These are phyloP conservation scores for Drosophila mojavensis DNA, from an alignment of 1,140 invertebrate genomes.

Conservation along the genomic window DNA sequence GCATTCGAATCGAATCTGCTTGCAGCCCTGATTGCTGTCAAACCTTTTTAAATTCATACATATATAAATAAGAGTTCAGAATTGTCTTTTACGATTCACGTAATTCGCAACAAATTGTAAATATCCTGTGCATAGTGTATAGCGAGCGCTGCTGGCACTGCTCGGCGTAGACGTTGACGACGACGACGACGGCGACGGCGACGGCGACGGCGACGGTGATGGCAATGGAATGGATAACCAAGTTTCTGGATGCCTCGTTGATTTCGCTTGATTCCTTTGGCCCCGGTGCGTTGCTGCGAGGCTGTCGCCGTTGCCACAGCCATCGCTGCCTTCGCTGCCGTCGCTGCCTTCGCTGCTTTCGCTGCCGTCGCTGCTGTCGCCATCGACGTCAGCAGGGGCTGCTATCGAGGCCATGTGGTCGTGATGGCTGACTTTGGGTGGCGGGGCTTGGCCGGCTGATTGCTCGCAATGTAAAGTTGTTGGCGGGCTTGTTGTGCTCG, in stretches of 20 bases:
- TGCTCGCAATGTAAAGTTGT: conserved; percentile 9
- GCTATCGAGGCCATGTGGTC: conserved; percentile 11
- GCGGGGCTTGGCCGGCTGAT: conserved; percentile 16
- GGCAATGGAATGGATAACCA: conserved; percentile 69
- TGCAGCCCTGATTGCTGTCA: neutral
- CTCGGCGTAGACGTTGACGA: conserved; percentile 24
- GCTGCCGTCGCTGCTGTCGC: conserved; percentile 7
- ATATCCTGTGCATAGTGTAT: conserved; percentile 2
- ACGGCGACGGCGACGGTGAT: conserved; percentile 32
- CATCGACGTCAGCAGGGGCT: neutral
- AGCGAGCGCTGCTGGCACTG: conserved; percentile 52
- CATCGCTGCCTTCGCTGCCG: conserved; percentile 2
- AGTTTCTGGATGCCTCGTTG: conserved; percentile 75
- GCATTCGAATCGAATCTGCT: too few relatives aligned
- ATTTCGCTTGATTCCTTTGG: conserved; percentile 68
- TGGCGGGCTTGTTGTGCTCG: conserved; percentile 49
- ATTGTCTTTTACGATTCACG: neutral
- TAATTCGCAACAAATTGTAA: neutral
- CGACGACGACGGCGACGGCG: too few relatives aligned
- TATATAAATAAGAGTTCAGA: too few relatives aligned
- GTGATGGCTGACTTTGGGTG: neutral
- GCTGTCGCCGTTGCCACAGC: neutral
- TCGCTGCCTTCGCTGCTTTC: too few relatives aligned
- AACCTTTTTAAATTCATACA: too few relatives aligned
- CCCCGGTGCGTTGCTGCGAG: conserved; percentile 21